These are phyloP conservation scores for Netelia fuscicornis DNA, from an alignment of 2,888 invertebrate species.

Conservation along the genomic window DNA sequence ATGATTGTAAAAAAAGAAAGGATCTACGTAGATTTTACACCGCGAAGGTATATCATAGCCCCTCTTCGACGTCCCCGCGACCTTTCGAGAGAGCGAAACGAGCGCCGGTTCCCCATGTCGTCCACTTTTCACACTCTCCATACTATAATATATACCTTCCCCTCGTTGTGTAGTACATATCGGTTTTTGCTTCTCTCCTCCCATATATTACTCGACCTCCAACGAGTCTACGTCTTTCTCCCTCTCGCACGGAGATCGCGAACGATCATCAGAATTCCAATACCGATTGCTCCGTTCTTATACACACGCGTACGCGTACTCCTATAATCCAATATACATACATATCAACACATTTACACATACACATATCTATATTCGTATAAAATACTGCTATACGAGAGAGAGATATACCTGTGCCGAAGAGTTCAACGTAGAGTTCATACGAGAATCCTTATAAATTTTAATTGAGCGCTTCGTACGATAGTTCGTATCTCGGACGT, in stretches of 20 bases:
- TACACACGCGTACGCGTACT: neutral
- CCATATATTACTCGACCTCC: slow-evolving; percentile 61
- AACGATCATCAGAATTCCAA: slow-evolving; percentile 67
- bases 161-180: slow-evolving; percentile 39
- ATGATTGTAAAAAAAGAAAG: neutral
- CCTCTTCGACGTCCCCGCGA: slow-evolving; percentile 47
- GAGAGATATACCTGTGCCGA: neutral
- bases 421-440: slow-evolving; percentile 53
- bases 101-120: slow-evolving; percentile 53
- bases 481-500: neutral
- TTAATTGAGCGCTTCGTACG: slow-evolving; percentile 39
- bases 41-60: slow-evolving; percentile 48
- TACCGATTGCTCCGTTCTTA: slow-evolving; percentile 57
- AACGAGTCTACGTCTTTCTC: slow-evolving; percentile 37
- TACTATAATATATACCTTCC: slow-evolving; percentile 34
- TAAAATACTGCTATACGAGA: slow-evolving; percentile 23
- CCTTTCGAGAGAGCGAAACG: slow-evolving; percentile 56
- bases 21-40: slow-evolving; percentile 43
- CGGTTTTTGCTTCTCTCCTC: slow-evolving; percentile 53
- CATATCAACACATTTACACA: neutral
- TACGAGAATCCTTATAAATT: slow-evolving; percentile 42
- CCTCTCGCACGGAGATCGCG: slow-evolving; percentile 30
- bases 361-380: neutral
- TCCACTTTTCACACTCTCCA: slow-evolving; percentile 67
- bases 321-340: slow-evolving; percentile 14